Conservation (phyloP, 2,888 invertebrate species). For the Actias luna region DNA sequence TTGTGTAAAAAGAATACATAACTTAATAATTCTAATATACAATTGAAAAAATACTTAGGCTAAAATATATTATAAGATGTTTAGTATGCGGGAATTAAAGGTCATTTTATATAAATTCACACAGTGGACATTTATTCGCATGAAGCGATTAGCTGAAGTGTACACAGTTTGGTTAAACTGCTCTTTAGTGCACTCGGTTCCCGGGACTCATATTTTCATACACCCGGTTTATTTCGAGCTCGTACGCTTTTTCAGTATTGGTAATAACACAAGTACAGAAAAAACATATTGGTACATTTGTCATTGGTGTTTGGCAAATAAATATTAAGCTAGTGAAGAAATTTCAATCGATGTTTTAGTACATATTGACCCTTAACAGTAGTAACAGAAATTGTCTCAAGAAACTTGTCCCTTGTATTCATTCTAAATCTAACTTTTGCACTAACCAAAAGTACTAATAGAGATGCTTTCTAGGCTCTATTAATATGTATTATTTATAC, state of each 20-base stretch:
- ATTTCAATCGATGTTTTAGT: too few species aligned
- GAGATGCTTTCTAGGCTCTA: neutral
- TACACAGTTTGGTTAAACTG: neutral
- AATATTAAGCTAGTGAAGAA: too few species aligned
- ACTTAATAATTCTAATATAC: neutral
- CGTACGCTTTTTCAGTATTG: neutral
- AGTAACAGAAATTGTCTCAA: too few species aligned
- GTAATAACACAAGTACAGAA: neutral
- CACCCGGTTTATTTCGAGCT: neutral
- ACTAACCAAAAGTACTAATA: neutral
- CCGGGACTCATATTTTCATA: neutral
- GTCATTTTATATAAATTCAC: neutral
- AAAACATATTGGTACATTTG: neutral
- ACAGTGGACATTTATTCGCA: neutral
- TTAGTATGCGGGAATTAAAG: too few species aligned
- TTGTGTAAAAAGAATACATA: neutral
- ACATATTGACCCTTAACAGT: too few species aligned
- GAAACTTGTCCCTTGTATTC: too few species aligned
- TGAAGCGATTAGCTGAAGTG: neutral
- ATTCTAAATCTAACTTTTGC: neutral
- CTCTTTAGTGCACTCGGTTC: neutral
- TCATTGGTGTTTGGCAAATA: neutral
- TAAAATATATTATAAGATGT: neutral
- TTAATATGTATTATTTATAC: neutral
- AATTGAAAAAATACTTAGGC: neutral